phyloP scores from a whole-genome alignment of 2,797 vertebrate species.

The Myotis findleyi region DNA sequence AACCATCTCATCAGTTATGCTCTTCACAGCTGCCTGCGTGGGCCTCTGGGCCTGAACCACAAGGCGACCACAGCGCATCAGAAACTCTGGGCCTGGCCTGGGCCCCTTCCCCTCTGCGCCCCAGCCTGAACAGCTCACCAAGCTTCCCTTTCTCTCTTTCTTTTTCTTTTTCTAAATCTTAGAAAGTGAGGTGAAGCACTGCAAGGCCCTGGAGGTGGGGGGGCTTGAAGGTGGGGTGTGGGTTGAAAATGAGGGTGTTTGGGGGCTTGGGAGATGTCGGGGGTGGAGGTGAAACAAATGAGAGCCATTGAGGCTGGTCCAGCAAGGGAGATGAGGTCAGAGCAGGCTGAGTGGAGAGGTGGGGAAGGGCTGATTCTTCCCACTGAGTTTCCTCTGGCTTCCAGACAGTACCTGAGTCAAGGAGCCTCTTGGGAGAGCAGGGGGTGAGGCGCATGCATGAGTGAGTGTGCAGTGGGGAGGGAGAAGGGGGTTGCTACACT shows the following conservation, averaged over 20 bases:
- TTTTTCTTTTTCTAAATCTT: constrained; percentile 55
- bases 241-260: background rate
- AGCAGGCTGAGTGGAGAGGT: background rate
- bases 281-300: no score
- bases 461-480: background rate
- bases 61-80: constrained; percentile 69
- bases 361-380: background rate
- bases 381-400: background rate
- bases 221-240: background rate
- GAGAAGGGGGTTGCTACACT: rapidly evolving
- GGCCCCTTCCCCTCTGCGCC: background rate
- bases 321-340: background rate
- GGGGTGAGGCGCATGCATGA: background rate
- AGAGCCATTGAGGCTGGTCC: background rate
- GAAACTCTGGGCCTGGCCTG: constrained; percentile 66
- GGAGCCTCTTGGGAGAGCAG: background rate
- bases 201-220: background rate
- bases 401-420: background rate
- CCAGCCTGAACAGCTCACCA: constrained; percentile 22
- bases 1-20: constrained; percentile 44
- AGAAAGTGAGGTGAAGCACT: background rate
- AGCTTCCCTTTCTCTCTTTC: constrained; percentile 52
- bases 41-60: constrained; percentile 72
- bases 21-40: constrained; percentile 53
- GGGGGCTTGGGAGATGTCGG: background rate